Conservation (phyloP, 2,888 invertebrate species). For the Drosophila mimetica region DNA sequence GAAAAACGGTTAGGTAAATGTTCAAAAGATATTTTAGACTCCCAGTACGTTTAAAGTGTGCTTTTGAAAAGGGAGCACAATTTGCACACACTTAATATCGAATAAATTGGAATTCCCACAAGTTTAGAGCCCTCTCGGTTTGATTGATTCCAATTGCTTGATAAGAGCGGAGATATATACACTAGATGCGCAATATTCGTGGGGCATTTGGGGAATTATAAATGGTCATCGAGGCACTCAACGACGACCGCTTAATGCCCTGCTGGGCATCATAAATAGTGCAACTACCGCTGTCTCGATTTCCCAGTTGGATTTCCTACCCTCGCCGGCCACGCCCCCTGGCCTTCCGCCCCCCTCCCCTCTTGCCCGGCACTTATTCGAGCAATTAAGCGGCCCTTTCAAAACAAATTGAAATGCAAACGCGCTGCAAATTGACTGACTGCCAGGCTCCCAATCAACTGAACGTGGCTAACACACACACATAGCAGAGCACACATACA, state of each 20-base stretch:
- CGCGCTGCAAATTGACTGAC: conserved; percentile 51
- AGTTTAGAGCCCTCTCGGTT: conserved; percentile 1
- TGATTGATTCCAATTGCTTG: conserved; percentile 1
- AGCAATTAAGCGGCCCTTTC: conserved; percentile 55
- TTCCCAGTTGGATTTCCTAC: conserved; percentile 1
- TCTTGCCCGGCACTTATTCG: conserved; percentile 23
- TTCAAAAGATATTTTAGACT: neutral
- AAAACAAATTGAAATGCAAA: conserved; percentile 60
- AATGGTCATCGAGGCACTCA: conserved; percentile 7
- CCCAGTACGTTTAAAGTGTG: too few species aligned
- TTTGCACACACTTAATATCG: conserved; percentile 1
- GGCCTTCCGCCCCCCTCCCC: neutral
- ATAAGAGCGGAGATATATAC: neutral
- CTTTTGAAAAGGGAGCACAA: neutral
- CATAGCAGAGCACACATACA: conserved; percentile 11
- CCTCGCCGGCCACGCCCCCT: neutral
- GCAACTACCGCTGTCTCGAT: conserved; percentile 12
- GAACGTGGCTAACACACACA: conserved; percentile 25
- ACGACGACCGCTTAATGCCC: conserved; percentile 9
- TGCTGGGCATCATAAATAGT: conserved; percentile 31
- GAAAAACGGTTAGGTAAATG: neutral
- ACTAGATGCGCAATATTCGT: neutral
- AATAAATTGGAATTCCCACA: conserved; percentile 13
- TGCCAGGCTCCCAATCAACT: conserved; percentile 32
- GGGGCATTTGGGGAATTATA: conserved; percentile 11